Percentiles rank a stretch among this genome's conserved stretches.
phyloP scores from a whole-genome alignment of 2,797 vertebrate species.

The Leptoclinus maculatus region DNA sequence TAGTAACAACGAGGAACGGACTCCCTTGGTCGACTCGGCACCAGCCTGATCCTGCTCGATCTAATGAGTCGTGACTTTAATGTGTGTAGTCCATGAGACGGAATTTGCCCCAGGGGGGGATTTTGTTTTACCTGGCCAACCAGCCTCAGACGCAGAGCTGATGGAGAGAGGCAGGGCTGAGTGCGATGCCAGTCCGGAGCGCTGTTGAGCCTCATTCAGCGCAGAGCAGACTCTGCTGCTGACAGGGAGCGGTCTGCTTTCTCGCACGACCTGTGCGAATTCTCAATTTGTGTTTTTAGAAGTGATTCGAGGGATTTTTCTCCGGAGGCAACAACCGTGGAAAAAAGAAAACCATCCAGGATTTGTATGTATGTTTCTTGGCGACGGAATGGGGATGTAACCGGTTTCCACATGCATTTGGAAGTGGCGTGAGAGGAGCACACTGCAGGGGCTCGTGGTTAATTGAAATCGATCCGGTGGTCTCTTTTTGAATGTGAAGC shows the following conservation, averaged over 20 bases:
- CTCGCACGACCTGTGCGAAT: slow-evolving; percentile 42
- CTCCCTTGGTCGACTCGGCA: neutral
- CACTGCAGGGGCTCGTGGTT: slow-evolving; percentile 66
- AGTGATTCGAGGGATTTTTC: slow-evolving; percentile 23
- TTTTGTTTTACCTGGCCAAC: slow-evolving; percentile 52
- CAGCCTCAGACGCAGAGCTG: slow-evolving; percentile 45
- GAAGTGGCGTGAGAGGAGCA: slow-evolving; percentile 59
- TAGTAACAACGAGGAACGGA: slow-evolving; percentile 4
- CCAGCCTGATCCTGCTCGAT: neutral
- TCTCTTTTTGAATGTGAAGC: slow-evolving; percentile 77
- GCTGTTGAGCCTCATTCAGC: slow-evolving; percentile 43
- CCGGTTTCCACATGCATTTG: slow-evolving; percentile 55
- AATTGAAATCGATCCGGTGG: slow-evolving; percentile 73
- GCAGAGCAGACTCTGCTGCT: slow-evolving; percentile 25
- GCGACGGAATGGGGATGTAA: slow-evolving; percentile 48
- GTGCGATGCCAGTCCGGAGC: slow-evolving; percentile 48
- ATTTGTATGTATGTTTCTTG: slow-evolving; percentile 1
- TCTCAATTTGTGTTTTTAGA: neutral
- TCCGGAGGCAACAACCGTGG: slow-evolving; percentile 1
- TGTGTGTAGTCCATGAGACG: slow-evolving; percentile 11
- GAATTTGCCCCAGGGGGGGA: slow-evolving; percentile 6
- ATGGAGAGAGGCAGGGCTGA: slow-evolving; percentile 61
- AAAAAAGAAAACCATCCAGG: slow-evolving; percentile 3
- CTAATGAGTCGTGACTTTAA: slow-evolving; percentile 22
- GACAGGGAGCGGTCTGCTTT: slow-evolving; percentile 63